Evolutionary conservation across 2,113 vertebrate species (phyloP).

Genomic region (Bos indicus): DNA sequence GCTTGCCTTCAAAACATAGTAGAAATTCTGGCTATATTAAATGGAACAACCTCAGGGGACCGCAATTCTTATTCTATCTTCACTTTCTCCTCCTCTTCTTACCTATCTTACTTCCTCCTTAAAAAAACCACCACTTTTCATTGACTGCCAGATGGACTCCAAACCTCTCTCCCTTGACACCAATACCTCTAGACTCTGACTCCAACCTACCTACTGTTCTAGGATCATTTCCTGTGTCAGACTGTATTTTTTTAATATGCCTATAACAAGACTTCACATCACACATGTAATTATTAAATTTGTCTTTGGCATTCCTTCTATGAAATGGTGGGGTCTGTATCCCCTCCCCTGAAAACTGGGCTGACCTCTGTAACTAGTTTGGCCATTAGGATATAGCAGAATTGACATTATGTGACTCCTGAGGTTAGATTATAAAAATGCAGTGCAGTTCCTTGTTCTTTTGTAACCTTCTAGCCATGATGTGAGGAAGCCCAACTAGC

Average conservation of each 20-base stretch:
- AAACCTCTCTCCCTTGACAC: background rate
- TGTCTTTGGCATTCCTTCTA: background rate
- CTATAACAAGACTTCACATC: background rate
- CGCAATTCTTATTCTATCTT: background rate
- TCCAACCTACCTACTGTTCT: background rate
- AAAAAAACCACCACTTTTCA: background rate
- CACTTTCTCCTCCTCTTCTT: background rate
- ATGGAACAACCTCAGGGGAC: background rate
- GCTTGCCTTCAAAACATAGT: background rate
- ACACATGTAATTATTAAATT: background rate
- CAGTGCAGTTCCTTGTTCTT: background rate
- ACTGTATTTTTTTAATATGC: background rate
- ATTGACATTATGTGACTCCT: background rate
- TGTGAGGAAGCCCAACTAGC: background rate
- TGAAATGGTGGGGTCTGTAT: background rate
- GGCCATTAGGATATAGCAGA: no score
- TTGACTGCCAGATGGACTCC: background rate
- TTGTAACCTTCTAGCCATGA: background rate
- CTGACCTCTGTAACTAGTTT: background rate
- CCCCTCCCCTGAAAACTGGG: background rate
- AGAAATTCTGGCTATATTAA: background rate
- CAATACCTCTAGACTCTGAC: background rate
- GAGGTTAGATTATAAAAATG: background rate
- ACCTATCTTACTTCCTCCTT: background rate
- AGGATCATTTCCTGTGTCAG: background rate